Base-by-base conservation (phyloP, 1,140 invertebrate genomes). In the Hyles vespertilio region DNA sequence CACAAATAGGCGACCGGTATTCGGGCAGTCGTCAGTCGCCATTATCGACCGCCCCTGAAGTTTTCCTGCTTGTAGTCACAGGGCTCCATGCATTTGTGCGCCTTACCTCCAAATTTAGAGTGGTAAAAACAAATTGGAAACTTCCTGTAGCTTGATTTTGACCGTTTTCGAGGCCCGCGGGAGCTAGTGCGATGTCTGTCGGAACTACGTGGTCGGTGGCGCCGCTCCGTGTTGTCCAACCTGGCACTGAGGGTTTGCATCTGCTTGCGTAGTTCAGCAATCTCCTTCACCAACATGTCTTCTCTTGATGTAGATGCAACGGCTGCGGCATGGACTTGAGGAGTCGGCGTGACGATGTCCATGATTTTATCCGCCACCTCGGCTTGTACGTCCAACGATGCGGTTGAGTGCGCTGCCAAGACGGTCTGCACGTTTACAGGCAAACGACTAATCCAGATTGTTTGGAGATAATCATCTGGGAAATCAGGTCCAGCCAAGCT, bases 111-210 rank as follows among this genome's bases (percentile, higher is more conserved):
- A 51, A 59, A 70, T 10, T 62, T 65, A 0, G 8, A n/a, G 11
- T 76, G 70, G 40, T 69, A 76, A 61, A 66, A 73, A 32, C 65
- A 74, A 0, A 63, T 7, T 8, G 61, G 67, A n/a, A 59, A 65
- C n/a, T 50, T 47, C 0, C 56, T 40, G 47, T 64, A 57, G n/a
- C 32, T 69, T 10, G 65, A 69, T 2, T 46, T 10, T 4, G 70
- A 68, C 12, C 63, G 33, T 33, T 8, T 51, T 3, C 8, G 32
- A 32, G 12, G 22, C 22, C 22, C 51, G 40, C 9, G 43, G 49
- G 43, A 45, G 22, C n/a, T 33, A 22, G 3, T 43, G 32, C 8
- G 43, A 2, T 57, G 55, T 0, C 8, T 11, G 8, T 44, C 22
- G 10, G 33, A 11, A 33, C 59, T 47, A 5, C 36, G 48, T 22